A percentile compares a stretch with the other conserved stretches of the same genome.
Conservation (phyloP, 2,888 invertebrate species). For the Phrixothrix hirtus region DNA sequence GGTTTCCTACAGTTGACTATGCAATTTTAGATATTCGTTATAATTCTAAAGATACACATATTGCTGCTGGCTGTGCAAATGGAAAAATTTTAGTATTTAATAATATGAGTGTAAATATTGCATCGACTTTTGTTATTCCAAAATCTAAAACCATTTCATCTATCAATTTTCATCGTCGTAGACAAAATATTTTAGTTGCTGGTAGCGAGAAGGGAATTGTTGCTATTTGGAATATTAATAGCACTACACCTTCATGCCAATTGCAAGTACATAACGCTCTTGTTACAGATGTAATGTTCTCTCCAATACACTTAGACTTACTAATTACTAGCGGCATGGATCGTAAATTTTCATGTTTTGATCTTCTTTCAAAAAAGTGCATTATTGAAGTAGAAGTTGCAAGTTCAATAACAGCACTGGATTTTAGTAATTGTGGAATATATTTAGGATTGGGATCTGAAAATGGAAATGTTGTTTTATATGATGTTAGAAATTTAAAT, state of each 20-base stretch:
- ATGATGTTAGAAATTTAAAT: slow-evolving; percentile 62
- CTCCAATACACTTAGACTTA: slow-evolving; percentile 61
- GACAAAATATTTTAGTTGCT: slow-evolving; percentile 46
- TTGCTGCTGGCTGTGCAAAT: slow-evolving; percentile 47
- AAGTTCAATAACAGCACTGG: slow-evolving; percentile 47
- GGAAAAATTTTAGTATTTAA: slow-evolving; percentile 41
- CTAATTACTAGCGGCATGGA: slow-evolving; percentile 63
- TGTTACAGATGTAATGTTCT: slow-evolving; percentile 62
- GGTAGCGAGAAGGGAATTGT: slow-evolving; percentile 53
- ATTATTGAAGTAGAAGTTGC: slow-evolving; percentile 43
- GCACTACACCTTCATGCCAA: slow-evolving; percentile 42
- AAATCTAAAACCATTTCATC: slow-evolving; percentile 47
- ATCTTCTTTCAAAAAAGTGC: slow-evolving; percentile 56
- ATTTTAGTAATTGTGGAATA: slow-evolving; percentile 52
- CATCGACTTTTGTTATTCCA: too few species aligned
- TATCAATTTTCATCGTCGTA: slow-evolving; percentile 42
- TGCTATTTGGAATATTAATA: slow-evolving; percentile 51
- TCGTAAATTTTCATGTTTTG: slow-evolving; percentile 62
- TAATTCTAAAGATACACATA: slow-evolving; percentile 49
- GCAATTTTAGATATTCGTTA: slow-evolving; percentile 46
- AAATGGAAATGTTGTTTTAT: slow-evolving; percentile 59
- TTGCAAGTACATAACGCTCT: slow-evolving; percentile 60
- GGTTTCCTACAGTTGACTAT: slow-evolving; percentile 43
- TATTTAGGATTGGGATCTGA: slow-evolving; percentile 62
- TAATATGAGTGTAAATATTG: not conserved